A percentile compares a stretch with the other conserved stretches of the same genome.
Evolutionary conservation across 1,140 invertebrate species (phyloP).

Genomic region (Dysdera silvatica): DNA sequence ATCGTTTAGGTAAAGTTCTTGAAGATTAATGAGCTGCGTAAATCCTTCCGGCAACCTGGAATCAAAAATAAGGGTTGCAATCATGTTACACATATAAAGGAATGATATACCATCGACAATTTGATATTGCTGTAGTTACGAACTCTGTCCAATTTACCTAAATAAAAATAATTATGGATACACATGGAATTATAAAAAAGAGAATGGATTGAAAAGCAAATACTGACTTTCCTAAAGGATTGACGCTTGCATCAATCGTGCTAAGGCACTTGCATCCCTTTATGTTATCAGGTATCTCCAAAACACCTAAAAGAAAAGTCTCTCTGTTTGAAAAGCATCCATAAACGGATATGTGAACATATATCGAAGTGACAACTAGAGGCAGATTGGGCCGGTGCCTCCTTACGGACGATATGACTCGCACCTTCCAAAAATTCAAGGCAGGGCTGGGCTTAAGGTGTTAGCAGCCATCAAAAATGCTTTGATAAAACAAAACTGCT

Average conservation of each 20-base stretch:
- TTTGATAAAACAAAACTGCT: too few species aligned
- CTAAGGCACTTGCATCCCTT: slow-evolving; percentile 78
- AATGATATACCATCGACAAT: not conserved
- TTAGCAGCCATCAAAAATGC: too few species aligned
- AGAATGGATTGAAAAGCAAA: not conserved
- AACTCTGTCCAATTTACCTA: not conserved
- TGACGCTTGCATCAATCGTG: slow-evolving; percentile 79
- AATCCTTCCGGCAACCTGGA: slow-evolving; percentile 78
- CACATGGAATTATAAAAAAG: not conserved
- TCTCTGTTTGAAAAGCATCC: too few species aligned
- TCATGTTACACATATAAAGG: not conserved
- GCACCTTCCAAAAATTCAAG: too few species aligned
- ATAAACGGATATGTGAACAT: too few species aligned
- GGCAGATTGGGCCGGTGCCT: too few species aligned
- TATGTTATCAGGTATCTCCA: slow-evolving; percentile 80
- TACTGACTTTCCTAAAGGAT: slow-evolving; percentile 61
- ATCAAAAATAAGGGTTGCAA: not conserved
- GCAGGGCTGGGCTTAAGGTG: too few species aligned
- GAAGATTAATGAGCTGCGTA: slow-evolving; percentile 78
- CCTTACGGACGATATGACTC: too few species aligned
- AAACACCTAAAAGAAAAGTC: slow-evolving; percentile 57
- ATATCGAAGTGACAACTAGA: too few species aligned
- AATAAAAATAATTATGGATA: not conserved
- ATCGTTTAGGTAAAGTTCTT: slow-evolving; percentile 89
- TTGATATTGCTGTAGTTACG: too few species aligned